phyloP scores from a whole-genome alignment of 2,888 invertebrate genomes.

The Microctonus aethiopoides region DNA sequence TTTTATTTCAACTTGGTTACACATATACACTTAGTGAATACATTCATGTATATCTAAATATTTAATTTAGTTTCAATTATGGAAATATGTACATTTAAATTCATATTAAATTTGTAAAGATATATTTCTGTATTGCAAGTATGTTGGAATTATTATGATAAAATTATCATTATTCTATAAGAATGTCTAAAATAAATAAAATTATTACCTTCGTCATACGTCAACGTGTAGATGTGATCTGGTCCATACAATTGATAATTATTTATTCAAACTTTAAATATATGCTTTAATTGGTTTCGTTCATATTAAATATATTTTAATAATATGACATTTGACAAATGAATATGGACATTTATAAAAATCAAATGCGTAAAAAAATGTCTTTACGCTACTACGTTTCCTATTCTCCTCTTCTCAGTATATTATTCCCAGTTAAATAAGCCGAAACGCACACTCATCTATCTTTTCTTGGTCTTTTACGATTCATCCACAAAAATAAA shows the following conservation, averaged over 20 bases:
- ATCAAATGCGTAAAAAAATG: not conserved
- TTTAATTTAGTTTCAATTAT: not conserved
- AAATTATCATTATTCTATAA: not conserved
- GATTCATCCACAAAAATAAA: not conserved
- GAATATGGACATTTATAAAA: not conserved
- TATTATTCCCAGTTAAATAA: conserved; percentile 22
- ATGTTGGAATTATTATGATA: not conserved
- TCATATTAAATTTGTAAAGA: not conserved
- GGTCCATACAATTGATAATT: conserved; percentile 9
- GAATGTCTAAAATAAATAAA: not conserved
- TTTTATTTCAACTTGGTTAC: not conserved
- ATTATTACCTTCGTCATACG: conserved; percentile 19
- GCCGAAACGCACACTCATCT: conserved; percentile 8
- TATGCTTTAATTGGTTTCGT: not conserved
- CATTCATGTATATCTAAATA: no score
- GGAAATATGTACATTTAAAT: not conserved
- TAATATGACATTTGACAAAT: not conserved
- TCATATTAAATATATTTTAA: not conserved
- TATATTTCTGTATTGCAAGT: not conserved
- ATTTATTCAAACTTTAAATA: not conserved
- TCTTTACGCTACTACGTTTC: not conserved
- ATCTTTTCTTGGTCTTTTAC: not conserved
- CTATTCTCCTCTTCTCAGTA: conserved; percentile 22
- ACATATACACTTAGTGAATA: no score
- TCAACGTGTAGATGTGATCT: conserved; percentile 12